These are phyloP conservation scores for Pseudois nayaur DNA, from an alignment of 2,113 vertebrate genomes.

Conservation along the genomic window DNA sequence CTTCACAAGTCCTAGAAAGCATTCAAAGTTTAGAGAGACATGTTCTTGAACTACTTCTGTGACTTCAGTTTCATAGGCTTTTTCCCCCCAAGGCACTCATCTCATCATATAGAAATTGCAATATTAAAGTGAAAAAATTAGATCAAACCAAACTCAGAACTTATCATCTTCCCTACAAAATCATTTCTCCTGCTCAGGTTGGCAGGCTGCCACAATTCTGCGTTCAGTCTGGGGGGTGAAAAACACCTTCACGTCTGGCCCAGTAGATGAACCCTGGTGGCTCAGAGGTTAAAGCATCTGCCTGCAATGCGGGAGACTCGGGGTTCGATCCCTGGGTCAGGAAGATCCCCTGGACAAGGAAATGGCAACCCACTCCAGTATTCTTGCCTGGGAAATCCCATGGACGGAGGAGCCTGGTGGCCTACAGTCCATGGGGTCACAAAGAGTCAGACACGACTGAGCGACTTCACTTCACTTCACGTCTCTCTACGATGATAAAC, in stretches of 20 bases:
- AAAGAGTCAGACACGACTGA: too few species aligned
- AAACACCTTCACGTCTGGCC: neutral
- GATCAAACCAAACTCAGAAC: neutral
- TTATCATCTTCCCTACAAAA: neutral
- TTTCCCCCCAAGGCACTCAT: neutral
- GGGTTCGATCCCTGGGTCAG: too few species aligned
- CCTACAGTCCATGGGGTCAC: too few species aligned
- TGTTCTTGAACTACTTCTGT: neutral
- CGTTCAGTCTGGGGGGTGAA: neutral
- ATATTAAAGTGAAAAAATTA: neutral
- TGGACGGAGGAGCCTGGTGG: too few species aligned
- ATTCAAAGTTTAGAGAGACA: neutral
- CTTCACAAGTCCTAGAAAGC: neutral
- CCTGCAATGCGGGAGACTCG: too few species aligned
- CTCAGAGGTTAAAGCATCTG: too few species aligned
- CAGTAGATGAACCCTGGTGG: too few species aligned
- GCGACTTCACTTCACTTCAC: neutral
- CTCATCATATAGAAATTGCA: neutral
- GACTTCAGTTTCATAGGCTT: neutral
- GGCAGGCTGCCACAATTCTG: neutral
- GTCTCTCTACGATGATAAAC: neutral
- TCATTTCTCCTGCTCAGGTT: neutral
- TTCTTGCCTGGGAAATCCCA: too few species aligned
- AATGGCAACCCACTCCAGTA: too few species aligned
- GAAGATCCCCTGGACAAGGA: too few species aligned